phyloP scores from a whole-genome alignment of 2,888 invertebrate genomes.

The Dryobotodes eremita region DNA sequence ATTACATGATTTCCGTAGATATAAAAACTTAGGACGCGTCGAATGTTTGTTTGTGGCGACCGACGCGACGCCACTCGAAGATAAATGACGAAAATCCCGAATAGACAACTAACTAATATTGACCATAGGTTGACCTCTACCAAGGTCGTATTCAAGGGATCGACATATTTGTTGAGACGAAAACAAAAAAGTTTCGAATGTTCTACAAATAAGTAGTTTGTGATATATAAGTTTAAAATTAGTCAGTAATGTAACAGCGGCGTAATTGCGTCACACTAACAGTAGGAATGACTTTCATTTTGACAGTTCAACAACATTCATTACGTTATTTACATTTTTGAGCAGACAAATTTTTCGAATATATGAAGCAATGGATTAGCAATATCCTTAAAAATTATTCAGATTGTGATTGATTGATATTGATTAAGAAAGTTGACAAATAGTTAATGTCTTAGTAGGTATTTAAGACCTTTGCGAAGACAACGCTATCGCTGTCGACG shows the following conservation, averaged over 20 bases:
- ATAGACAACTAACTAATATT: slow-evolving; percentile 33
- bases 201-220: background rate
- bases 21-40: slow-evolving; percentile 8
- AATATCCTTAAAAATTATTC: too few species aligned
- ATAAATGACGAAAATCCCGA: slow-evolving; percentile 36
- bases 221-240: background rate
- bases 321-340: too few species aligned
- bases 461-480: too few species aligned
- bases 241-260: background rate
- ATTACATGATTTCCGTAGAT: slow-evolving; percentile 24
- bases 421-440: too few species aligned
- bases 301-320: too few species aligned
- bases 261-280: too few species aligned
- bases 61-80: background rate
- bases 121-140: slow-evolving; percentile 10
- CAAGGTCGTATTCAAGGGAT: slow-evolving; percentile 12
- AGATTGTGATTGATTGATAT: too few species aligned
- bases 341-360: too few species aligned
- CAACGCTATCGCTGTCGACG: too few species aligned
- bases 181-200: background rate
- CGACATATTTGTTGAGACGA: slow-evolving; percentile 10
- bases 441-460: too few species aligned
- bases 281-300: too few species aligned
- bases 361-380: too few species aligned
- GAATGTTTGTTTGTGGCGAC: slow-evolving; percentile 20